Percentiles rank a stretch among this genome's conserved stretches.
These are phyloP conservation scores for Stegana nigrithorax DNA, from an alignment of 2,888 invertebrate genomes.

Conservation along the genomic window DNA sequence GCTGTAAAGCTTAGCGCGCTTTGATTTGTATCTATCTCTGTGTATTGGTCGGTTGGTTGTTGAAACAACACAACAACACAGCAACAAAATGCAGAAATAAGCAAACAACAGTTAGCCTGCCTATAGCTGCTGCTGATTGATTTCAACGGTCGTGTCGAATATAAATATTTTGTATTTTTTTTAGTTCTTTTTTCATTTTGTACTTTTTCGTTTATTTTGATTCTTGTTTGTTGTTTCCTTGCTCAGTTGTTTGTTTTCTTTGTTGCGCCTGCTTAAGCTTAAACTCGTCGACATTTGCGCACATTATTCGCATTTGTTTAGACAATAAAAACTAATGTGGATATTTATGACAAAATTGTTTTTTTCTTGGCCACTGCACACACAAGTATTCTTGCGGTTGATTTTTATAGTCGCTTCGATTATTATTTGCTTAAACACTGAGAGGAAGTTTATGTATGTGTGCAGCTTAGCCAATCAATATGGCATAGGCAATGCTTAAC, in stretches of 20 bases:
- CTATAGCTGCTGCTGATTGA: slow-evolving; percentile 6
- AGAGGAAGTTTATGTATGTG: too few relatives aligned
- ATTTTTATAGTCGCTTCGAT: not conserved
- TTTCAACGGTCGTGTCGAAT: slow-evolving; percentile 5
- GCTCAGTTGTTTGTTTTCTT: too few relatives aligned
- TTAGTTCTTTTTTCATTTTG: not conserved
- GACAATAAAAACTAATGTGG: not conserved
- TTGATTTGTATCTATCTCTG: slow-evolving; percentile 34
- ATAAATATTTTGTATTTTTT: not conserved
- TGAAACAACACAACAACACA: slow-evolving; percentile 2
- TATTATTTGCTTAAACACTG: not conserved
- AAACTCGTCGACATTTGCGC: too few relatives aligned
- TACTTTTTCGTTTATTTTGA: not conserved
- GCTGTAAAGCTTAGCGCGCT: slow-evolving; percentile 46
- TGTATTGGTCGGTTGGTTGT: too few relatives aligned
- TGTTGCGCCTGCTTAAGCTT: too few relatives aligned
- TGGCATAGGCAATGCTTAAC: slow-evolving; percentile 25
- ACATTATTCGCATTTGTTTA: not conserved
- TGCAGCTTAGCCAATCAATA: slow-evolving; percentile 40
- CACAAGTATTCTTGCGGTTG: not conserved
- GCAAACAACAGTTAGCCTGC: too few relatives aligned
- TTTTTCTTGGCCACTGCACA: not conserved
- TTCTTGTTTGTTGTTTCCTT: not conserved
- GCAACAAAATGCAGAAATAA: not conserved
- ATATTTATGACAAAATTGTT: not conserved